These are phyloP conservation scores for Tetragonula carbonaria DNA, from an alignment of 2,888 invertebrate species.

Conservation along the genomic window DNA sequence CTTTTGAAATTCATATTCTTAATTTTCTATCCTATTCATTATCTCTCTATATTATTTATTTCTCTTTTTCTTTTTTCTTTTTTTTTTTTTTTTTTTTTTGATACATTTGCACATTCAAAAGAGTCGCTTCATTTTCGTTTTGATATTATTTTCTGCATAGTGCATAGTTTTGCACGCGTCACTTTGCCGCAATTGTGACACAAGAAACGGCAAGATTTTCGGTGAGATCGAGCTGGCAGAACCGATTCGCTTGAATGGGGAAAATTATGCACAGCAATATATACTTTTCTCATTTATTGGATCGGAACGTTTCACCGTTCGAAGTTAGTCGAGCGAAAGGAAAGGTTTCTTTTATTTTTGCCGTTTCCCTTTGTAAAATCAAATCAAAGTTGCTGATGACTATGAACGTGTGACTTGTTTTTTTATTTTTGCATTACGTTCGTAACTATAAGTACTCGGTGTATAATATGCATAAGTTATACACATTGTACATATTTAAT, in stretches of 20 bases:
- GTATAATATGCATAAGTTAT: no score
- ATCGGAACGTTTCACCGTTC: slow-evolving; percentile 60
- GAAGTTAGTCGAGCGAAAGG: slow-evolving; percentile 47
- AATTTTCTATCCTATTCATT: no score
- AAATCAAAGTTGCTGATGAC: background rate
- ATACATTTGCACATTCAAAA: background rate
- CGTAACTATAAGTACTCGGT: no score
- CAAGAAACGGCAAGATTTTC: slow-evolving; percentile 6
- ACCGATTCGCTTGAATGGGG: slow-evolving; percentile 48
- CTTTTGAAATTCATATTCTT: background rate
- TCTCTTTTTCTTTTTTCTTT: background rate
- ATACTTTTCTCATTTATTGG: slow-evolving; percentile 57
- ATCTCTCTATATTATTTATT: no score
- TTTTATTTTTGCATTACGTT: no score
- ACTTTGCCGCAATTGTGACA: background rate
- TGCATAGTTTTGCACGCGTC: background rate
- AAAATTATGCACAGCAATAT: slow-evolving; percentile 44
- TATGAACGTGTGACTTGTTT: no score
- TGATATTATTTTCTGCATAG: background rate
- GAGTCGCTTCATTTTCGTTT: background rate
- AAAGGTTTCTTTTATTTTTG: slow-evolving; percentile 29
- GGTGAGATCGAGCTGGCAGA: slow-evolving; percentile 34
- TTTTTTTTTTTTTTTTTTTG: no score
- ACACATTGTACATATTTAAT: no score
- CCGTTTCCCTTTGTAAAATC: slow-evolving; percentile 14